A percentile compares a stretch with the other conserved stretches of the same genome.
These are phyloP conservation scores for Anarhynchus alexandrinus DNA, from an alignment of 2,113 vertebrate species.

Conservation along the genomic window DNA sequence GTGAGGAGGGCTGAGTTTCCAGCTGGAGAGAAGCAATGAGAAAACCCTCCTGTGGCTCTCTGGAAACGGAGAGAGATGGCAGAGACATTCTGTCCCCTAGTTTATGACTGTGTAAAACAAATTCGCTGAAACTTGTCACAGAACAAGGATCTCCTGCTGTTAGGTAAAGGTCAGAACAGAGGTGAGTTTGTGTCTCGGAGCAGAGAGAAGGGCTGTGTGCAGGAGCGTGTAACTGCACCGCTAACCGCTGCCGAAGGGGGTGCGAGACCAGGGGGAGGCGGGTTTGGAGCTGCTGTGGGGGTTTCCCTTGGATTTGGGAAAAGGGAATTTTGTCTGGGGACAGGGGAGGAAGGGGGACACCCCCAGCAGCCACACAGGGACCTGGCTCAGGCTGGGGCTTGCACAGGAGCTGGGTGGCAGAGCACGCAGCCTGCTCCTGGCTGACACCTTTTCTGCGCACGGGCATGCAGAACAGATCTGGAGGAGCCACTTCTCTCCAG, in stretches of 20 bases:
- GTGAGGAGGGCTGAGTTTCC: neutral
- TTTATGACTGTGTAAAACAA: neutral
- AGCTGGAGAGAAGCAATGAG: neutral
- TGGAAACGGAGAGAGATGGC: neutral
- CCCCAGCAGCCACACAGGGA: neutral
- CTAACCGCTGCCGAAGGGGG: neutral
- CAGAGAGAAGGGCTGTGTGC: neutral
- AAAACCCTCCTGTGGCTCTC: neutral
- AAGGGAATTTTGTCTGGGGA: neutral
- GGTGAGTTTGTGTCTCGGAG: neutral
- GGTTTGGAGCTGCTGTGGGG: neutral
- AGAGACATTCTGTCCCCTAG: neutral
- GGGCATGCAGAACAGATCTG: neutral
- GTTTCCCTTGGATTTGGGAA: neutral
- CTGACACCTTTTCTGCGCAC: neutral
- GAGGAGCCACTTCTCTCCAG: neutral
- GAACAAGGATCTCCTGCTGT: neutral
- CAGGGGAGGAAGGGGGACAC: neutral
- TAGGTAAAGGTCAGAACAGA: neutral
- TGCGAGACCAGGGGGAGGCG: rapidly evolving
- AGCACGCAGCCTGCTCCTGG: neutral
- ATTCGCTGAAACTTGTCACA: neutral
- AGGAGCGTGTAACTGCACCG: neutral
- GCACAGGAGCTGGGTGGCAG: neutral
- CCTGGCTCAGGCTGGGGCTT: rapidly evolving